Percentiles rank a stretch among this genome's conserved stretches.
Conservation (phyloP, 2,113 vertebrate genomes). For the Nanorana parkeri region DNA sequence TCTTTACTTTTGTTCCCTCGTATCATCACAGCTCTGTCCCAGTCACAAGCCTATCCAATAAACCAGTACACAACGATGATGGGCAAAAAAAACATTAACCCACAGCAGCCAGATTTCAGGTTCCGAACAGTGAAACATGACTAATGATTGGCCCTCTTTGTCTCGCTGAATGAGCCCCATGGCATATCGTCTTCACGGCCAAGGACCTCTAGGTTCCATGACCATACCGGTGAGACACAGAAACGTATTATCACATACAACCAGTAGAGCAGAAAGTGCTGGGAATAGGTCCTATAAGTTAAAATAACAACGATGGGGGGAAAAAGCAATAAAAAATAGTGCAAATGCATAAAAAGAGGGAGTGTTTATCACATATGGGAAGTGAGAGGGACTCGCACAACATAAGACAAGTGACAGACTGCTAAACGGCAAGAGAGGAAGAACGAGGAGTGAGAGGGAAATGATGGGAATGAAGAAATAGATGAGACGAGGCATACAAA, state of each 20-base stretch:
- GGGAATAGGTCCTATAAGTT: not conserved
- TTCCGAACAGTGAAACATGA: no score
- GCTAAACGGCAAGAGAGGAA: not conserved
- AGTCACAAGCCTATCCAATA: no score
- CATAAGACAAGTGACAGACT: conserved; percentile 3
- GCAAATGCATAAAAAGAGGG: not conserved
- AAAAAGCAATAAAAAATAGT: not conserved
- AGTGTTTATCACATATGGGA: not conserved
- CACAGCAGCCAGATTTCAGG: no score
- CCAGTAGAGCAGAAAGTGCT: not conserved
- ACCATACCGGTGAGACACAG: no score
- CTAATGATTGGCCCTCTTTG: no score
- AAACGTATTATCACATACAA: no score
- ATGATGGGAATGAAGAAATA: conserved; percentile 44
- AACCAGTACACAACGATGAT: not conserved
- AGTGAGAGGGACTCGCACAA: not conserved
- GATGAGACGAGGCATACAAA: no score
- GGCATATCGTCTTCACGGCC: no score
- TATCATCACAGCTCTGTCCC: no score
- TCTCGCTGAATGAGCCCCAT: no score
- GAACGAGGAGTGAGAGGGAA: not conserved
- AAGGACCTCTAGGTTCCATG: no score
- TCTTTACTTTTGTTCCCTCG: no score
- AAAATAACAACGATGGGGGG: not conserved
- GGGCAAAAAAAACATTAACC: not conserved